phyloP scores from a whole-genome alignment of 2,113 vertebrate species.

The Hyaena hyaena region DNA sequence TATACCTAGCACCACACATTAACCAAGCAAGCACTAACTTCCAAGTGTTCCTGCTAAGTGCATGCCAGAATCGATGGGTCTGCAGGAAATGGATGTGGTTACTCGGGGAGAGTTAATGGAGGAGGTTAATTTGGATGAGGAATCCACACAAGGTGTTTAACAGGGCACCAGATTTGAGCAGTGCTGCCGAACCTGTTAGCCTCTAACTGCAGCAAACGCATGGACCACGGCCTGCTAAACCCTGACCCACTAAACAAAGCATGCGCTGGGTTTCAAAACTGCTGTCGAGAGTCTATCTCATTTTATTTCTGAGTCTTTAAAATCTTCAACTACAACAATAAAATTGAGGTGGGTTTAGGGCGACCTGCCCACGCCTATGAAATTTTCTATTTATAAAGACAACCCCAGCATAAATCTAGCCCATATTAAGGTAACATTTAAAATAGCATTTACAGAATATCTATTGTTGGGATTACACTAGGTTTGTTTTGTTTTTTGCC shows the following conservation, averaged over 20 bases:
- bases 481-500: background rate
- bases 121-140: background rate
- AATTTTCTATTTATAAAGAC: background rate
- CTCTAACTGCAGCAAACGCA: background rate
- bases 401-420: background rate
- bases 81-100: background rate
- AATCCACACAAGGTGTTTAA: background rate
- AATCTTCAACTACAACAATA: background rate
- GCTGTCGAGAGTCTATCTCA: background rate
- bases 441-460: background rate
- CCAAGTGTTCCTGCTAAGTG: background rate
- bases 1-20: background rate
- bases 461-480: background rate
- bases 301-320: conserved; percentile 27
- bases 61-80: background rate
- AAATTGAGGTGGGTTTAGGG: background rate
- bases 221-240: too few species aligned
- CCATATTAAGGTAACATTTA: background rate
- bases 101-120: background rate
- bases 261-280: background rate
- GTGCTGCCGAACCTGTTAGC: background rate
- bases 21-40: background rate
- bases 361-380: background rate
- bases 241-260: background rate
- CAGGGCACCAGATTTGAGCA: background rate